Conservation (phyloP, 2,113 vertebrate genomes). For the Delphinus delphis region DNA sequence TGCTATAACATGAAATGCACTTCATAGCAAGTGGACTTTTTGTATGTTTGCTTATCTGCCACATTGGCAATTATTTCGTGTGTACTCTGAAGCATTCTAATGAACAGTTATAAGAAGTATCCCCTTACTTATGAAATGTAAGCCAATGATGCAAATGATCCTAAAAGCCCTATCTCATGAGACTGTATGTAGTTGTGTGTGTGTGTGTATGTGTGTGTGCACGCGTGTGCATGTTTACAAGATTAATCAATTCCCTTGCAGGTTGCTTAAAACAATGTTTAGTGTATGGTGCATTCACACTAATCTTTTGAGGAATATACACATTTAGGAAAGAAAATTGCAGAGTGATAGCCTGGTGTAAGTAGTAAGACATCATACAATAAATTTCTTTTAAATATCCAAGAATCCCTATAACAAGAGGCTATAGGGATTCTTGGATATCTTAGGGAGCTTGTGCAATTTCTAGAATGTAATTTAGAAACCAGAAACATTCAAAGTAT, state of each 20-base stretch:
- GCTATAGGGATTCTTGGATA: not conserved
- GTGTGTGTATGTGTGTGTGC: not conserved
- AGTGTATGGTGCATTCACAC: not conserved
- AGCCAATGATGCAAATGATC: not conserved
- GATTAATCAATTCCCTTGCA: not conserved
- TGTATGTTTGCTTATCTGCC: constrained; percentile 38
- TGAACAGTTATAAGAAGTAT: constrained; percentile 5
- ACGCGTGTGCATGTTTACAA: rapidly evolving
- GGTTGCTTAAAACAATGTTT: not conserved
- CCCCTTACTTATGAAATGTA: not conserved
- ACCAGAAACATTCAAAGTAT: not conserved
- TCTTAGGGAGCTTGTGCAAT: not conserved
- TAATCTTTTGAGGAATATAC: not conserved
- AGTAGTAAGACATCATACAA: not conserved
- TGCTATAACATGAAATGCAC: constrained; percentile 43
- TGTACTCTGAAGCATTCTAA: not conserved
- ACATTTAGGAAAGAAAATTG: not conserved
- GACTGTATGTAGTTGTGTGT: not conserved
- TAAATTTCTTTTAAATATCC: not conserved
- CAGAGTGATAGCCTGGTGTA: not conserved
- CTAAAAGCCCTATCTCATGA: not conserved
- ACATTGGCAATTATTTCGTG: constrained; percentile 13
- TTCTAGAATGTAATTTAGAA: not conserved
- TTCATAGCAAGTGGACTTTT: constrained; percentile 57
- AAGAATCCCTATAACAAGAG: not conserved